Evolutionary conservation across 2,888 invertebrate genomes (phyloP), one percentile per base, ranked within the genome.

Genomic region (Melieria omissa): DNA sequence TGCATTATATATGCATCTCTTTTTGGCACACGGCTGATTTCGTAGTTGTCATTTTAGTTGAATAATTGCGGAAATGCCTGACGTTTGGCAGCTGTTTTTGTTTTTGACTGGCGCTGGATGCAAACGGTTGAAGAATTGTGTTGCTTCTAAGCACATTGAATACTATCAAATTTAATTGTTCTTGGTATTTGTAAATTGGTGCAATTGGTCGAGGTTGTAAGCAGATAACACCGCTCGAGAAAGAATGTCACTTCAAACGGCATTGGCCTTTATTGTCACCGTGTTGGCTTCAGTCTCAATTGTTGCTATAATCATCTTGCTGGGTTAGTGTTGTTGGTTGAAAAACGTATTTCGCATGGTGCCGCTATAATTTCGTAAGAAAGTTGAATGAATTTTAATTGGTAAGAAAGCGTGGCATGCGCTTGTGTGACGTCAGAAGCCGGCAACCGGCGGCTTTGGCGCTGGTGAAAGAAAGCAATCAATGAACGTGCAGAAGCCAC

Each of bases 271-370:
- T 60, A 75, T 83, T 65, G 79, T 90, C 78, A 90, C 90, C 71
- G 86, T 90, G 78, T 79, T 90, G 80, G 89, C 89, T 76, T 90
- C 90, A 76, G 84, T 90, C 77, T 83, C 88, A 78, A 86, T 91
- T 81, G 89, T 90, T 74, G 87, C 89, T 80, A 84, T 89, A 70
- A 89, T 90, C 79, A 89, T 91, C 77, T 81, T 88, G 73, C 85
- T 91, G 83, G 92, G 92, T 91, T 89, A 90, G 80, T n/a, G 14
- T 52, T 5, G 14, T 49, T 12, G 14, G 14, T n/a, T n/a, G 9
- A 6, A 52, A 8, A 52, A 52, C 9, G 14, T n/a, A 52, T n/a
- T n/a, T 52, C 6, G 52, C 12, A 52, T 52, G 9, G 12, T 5
- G 12, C 9, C 14, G 52, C 9, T 5, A 52, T 14, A 9, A 8